Conservation (phyloP, 2,888 invertebrate species). For the Cantharis flavilabris region DNA sequence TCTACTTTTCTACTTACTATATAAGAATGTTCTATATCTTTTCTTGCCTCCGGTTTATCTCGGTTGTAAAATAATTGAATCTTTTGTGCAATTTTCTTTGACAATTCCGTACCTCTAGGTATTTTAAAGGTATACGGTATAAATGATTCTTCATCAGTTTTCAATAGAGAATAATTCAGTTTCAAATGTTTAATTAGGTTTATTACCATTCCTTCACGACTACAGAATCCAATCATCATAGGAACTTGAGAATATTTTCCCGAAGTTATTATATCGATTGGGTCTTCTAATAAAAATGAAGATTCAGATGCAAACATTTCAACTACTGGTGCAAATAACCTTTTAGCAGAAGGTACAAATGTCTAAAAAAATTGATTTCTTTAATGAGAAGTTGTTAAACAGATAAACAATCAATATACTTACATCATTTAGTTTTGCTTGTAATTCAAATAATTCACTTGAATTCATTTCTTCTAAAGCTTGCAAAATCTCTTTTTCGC, state of each 20-base stretch:
- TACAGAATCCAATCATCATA: constrained; percentile 47
- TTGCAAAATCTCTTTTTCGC: constrained; percentile 49
- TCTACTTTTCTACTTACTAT: not conserved
- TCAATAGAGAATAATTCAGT: not conserved
- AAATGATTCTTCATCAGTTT: constrained; percentile 46
- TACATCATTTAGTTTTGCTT: constrained; percentile 47
- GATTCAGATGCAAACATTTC: constrained; percentile 37
- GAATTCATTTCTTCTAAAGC: constrained; percentile 50
- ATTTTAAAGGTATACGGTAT: constrained; percentile 47
- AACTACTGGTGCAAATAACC: constrained; percentile 33
- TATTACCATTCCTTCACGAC: constrained; percentile 44
- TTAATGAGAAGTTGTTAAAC: too few relatives aligned
- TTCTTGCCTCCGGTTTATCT: constrained; percentile 45
- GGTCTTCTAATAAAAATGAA: constrained; percentile 45
- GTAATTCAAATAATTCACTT: constrained; percentile 47
- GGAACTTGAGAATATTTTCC: constrained; percentile 50
- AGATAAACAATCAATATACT: constrained; percentile 5
- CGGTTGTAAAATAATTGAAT: constrained; percentile 54
- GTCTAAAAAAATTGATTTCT: not conserved
- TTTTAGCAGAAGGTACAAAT: not conserved
- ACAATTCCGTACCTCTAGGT: constrained; percentile 34
- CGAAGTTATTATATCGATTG: constrained; percentile 42
- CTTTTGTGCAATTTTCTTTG: constrained; percentile 33
- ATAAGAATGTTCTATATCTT: constrained; percentile 44
- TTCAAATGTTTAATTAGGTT: constrained; percentile 16